Base-by-base conservation (phyloP, 2,113 vertebrate species). In the Donacobius atricapilla region DNA sequence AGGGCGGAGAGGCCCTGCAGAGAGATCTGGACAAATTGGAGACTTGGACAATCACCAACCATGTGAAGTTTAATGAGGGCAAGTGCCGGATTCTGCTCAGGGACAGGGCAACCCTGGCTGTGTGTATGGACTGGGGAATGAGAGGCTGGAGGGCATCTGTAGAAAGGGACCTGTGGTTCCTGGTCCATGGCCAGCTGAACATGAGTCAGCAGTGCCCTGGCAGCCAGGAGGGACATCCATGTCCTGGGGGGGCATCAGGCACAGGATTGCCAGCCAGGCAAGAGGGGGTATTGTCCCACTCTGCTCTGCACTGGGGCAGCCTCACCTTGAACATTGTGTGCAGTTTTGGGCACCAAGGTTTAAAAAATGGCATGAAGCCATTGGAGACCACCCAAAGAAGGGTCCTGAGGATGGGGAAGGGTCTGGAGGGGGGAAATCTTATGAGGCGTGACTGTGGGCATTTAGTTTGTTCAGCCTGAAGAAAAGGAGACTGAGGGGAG, bases 251-350 rank as follows among this genome's bases (percentile, higher is more conserved):
- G 15, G 3, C 50, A 65, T 21, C 51, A 57, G 70, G 51, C 15
- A 10, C 70, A 65, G 60, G n/a, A 40, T 24, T 0, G 0, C 50
- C 50, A 65, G 83, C 42, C 2, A 1, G 44, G 35, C 30, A 40
- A 19, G 50, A 12, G 65, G 25, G 60, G 42, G 30, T 13, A 25
- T 42, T 48, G 35, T 57, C 24, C 50, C 0, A 0, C 70, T 48
- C 15, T 65, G 69, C 42, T 65, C 50, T 75, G 60, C 30, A 3
- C 24, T 85, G 70, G 30, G 24, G 8, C 51, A 48, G 42, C 42
- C 30, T 75, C 60, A 57, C 35, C 15, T 42, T 30, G 19, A 57
- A 10, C 7, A 9, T 2, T 30, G 35, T 22, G 24, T n/a, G 51
- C 35, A 6, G 35, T 42, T 75, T 57, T 13, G 10, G 35, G 24